Base-by-base conservation (phyloP, 1,140 invertebrate genomes). In the Cyclargus thomasi region DNA sequence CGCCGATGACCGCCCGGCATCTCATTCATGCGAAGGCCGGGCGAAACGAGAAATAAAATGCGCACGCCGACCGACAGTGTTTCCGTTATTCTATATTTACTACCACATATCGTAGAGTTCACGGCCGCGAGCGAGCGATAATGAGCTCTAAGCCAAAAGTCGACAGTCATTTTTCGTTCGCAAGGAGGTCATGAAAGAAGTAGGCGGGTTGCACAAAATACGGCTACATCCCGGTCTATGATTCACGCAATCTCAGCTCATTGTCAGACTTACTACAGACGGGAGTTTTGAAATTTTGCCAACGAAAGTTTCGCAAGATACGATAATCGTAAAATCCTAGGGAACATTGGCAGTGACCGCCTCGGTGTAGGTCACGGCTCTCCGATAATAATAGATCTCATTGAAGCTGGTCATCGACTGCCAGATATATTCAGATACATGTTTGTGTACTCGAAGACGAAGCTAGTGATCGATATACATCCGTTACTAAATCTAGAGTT, bases 221-320 rank as follows among this genome's bases (percentile, higher is more conserved):
- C 68, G 75, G 63, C 63, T 73, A 72, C 67, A 71, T 65, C 74
- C 74, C 68, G 76, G 71, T 67, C 47, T 57, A 68, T 85, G 83
- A 87, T 81, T 86, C 82, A 86, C 76, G 71, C 66, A 63, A 64
- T 65, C 62, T 23, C 65, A 71, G 62, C 64, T 74, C 75, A 74
- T 77, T 77, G 72, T 86, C 75, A 88, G 86, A 89, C 86, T 74
- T 84, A 86, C 85, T 85, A 89, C 84, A 89, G 86, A 87, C 86
- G 79, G 72, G 73, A 76, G 79, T 80, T 79, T 89, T 89, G 86
- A 89, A 82, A 83, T 89, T 84, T 86, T 89, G 86, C 86, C 86
- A 89, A 89, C 86, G 74, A 70, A 74, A 74, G 77, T 85, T 84
- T 86, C 73, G 79, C 80, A 78, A 80, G 72, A 71, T 65, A 78